A percentile compares a stretch with the other conserved stretches of the same genome.
Conservation (phyloP, 37 sponge, comb jelly and placozoan genomes). For the Aplysina aerophoba region DNA sequence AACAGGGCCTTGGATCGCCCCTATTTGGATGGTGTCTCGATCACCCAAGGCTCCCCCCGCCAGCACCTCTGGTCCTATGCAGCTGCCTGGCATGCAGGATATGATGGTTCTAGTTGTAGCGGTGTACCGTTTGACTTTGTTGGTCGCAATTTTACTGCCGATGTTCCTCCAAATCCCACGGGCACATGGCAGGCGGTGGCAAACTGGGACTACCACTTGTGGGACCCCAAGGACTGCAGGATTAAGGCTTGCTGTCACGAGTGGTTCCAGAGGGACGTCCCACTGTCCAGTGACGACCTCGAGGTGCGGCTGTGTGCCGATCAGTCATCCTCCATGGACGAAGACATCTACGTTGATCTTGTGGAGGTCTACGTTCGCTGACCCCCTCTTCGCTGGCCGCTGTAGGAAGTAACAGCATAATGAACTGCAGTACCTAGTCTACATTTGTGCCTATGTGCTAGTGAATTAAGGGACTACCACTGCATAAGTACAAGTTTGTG, state of each 20-base stretch:
- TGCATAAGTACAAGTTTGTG: no score
- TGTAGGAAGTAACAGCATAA: no score
- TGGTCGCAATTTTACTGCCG: background rate
- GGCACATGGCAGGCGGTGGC: background rate
- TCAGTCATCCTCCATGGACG: background rate
- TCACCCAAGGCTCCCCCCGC: background rate
- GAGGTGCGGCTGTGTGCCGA: background rate
- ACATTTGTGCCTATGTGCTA: no score
- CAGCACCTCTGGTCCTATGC: background rate
- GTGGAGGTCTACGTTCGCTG: constrained; percentile 4
- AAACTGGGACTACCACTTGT: constrained; percentile 18
- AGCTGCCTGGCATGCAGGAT: no score
- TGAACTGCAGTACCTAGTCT: no score
- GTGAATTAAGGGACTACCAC: no score
- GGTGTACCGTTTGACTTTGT: background rate
- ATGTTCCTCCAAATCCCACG: background rate
- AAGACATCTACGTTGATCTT: constrained; percentile 9
- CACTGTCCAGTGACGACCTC: background rate
- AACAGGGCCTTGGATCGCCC: no score
- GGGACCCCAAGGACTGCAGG: background rate
- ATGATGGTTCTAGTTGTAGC: background rate
- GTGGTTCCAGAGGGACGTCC: background rate
- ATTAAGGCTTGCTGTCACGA: background rate
- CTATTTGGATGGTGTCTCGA: background rate
- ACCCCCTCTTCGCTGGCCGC: no score